phyloP scores from a whole-genome alignment of 2,797 vertebrate genomes.

The Phaenicophaeus curvirostris region DNA sequence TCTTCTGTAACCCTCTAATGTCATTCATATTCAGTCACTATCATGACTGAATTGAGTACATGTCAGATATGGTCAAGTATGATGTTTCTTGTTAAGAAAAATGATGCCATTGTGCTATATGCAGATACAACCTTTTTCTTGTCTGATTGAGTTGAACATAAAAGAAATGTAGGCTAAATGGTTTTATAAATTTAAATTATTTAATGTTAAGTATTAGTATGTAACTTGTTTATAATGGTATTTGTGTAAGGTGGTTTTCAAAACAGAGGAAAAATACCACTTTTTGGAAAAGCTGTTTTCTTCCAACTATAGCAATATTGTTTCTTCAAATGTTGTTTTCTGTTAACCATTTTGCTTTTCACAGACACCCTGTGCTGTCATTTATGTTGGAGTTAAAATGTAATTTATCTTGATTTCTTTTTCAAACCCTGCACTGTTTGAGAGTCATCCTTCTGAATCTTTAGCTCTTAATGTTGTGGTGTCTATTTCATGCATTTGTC shows the following conservation, averaged over 20 bases:
- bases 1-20: not conserved
- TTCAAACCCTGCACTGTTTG: not conserved
- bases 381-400: not conserved
- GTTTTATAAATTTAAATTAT: not conserved
- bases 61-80: not conserved
- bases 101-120: not conserved
- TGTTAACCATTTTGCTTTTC: not conserved
- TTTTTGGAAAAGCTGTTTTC: not conserved
- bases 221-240: not conserved
- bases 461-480: not conserved
- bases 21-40: not conserved
- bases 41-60: not conserved
- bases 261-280: not conserved
- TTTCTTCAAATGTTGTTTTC: not conserved
- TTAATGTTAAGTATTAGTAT: not conserved
- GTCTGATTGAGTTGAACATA: not conserved
- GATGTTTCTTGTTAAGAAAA: not conserved
- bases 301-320: not conserved
- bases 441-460: slow-evolving; percentile 8
- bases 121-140: not conserved
- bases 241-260: not conserved
- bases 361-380: not conserved
- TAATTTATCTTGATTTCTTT: not conserved
- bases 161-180: not conserved
- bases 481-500: slow-evolving; percentile 37